Base-by-base conservation (phyloP, 1,140 invertebrate genomes). In the Formica selysi region DNA sequence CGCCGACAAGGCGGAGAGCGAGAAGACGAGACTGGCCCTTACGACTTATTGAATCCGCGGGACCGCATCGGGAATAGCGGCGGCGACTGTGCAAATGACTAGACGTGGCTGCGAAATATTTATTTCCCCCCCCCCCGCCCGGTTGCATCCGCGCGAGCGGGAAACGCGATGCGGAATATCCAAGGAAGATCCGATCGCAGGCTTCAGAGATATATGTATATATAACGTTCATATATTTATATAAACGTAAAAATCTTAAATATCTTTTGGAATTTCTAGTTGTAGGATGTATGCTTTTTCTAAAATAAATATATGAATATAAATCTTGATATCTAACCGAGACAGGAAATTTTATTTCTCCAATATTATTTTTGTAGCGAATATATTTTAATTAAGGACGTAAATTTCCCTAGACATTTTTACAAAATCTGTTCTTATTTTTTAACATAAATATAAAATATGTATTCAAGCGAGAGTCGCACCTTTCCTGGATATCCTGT, bases 71-170 rank as follows among this genome's bases (percentile, higher is more conserved):
- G 62, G 76, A 86, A 80, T 80, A 73, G 62, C 41, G 32, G 74
- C 57, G 64, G 22, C 64, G 78, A 76, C 78, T 88, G 57, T 88
- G 57, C 87, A 84, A 88, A 87, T 87, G 71, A 87, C 78, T 62
- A 65, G 54, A 76, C 41, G 41, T 67, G 67, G 68, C 54, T 67
- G 86, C 68, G 38, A 87, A 86, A 86, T 79, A 67, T 86, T 87
- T 44, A 48, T 86, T 61, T 22, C 44, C 57, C 67, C 59, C 38
- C 57, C 65, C 29, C 44, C 57, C 67, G 51, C 38, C 57, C 65
- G 32, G 36, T 16, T 41, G 78, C 64, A 57, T 78, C 13, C 51
- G 51, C 36, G 51, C 26, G 64, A 38, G 22, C 32, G 36, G 44
- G 29, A 44, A 8, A 65, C 32, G 16, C 16, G 67, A 32, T 32